Percentiles rank a stretch among this genome's conserved stretches.
phyloP scores from a whole-genome alignment of 2,797 vertebrate genomes.

The Hemibagrus guttatus region DNA sequence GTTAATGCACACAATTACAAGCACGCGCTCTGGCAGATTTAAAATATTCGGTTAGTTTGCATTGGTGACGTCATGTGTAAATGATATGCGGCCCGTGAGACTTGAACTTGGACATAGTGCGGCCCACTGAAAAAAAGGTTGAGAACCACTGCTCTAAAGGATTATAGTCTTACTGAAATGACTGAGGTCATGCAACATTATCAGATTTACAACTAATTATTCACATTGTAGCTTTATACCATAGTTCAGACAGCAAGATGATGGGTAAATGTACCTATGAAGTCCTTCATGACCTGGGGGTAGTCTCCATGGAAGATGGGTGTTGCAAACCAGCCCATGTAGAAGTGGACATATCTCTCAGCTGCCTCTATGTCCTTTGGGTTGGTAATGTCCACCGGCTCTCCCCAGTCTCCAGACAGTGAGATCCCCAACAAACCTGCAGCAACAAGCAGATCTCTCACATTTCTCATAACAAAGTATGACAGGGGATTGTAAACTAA shows the following conservation, averaged over 20 bases:
- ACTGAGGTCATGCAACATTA: not conserved
- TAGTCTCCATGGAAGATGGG: conserved; percentile 94
- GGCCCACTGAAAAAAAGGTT: no score
- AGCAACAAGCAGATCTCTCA: conserved; percentile 37
- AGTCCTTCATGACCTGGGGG: conserved; percentile 93
- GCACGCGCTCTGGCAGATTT: no score
- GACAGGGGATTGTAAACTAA: not conserved
- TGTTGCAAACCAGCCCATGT: conserved; percentile 93
- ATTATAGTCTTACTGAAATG: not conserved
- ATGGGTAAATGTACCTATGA: conserved; percentile 74
- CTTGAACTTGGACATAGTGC: no score
- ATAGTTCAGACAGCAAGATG: not conserved
- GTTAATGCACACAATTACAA: no score
- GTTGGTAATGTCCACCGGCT: conserved; percentile 86
- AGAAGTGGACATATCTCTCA: conserved; percentile 92
- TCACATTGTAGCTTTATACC: not conserved
- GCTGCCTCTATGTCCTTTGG: conserved; percentile 86
- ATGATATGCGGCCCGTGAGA: no score
- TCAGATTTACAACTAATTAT: not conserved
- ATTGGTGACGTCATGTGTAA: no score
- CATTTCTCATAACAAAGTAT: not conserved
- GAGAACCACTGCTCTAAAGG: no score
- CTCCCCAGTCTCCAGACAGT: conserved; percentile 88
- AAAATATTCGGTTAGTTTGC: no score
- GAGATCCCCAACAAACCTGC: conserved; percentile 91